Evolutionary conservation across 2,797 vertebrate species (phyloP), one percentile per base, ranked within the genome.

Genomic region (Huso huso): DNA sequence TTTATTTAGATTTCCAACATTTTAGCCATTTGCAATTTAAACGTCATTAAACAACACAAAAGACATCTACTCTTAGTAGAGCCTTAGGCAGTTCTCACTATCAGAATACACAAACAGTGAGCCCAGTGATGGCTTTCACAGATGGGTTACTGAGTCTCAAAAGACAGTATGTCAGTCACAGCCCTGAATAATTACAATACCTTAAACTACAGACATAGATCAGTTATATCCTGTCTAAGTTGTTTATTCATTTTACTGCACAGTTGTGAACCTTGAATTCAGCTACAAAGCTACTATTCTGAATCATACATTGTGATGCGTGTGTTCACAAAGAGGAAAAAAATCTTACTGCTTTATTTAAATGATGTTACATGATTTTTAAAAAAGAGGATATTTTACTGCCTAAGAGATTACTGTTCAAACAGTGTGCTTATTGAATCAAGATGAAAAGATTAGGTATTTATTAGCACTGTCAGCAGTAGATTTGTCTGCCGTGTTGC

Each of bases 161-260:
- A 66, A 69, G 68, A 72, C 2, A 0, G 51, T 0, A 69, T 68
- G 2, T 69, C 62, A 80, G 71, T 75, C 73, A 66, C 68, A 73
- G 74, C 77, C 82, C 83, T 62, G 71, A 74, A 72, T 73, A 68
- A 81, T 78, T 68, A 66, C 63, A 10, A 0, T 76, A 71, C 79
- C 72, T 73, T 78, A 71, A 68, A 76, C 68, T 58, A 12, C 13
- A 58, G 13, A 15, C 55, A 58, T 13, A n/a, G 4, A 53, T 53
- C 23, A 37, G 2, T 37, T 37, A 37, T 37, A 37, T 37, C 23
- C 23, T 37, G 23, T 37, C 23, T 37, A 37, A 37, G 23, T 37
- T 37, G 2, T 37, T 37, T 37, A 37, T 37, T 37, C 23, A 37
- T 18, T 37, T 37, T 37, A 37, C 23, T 37, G 23, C 23, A 37